Conservation (phyloP, 2,888 invertebrate species). For the Tenodera sinensis region DNA sequence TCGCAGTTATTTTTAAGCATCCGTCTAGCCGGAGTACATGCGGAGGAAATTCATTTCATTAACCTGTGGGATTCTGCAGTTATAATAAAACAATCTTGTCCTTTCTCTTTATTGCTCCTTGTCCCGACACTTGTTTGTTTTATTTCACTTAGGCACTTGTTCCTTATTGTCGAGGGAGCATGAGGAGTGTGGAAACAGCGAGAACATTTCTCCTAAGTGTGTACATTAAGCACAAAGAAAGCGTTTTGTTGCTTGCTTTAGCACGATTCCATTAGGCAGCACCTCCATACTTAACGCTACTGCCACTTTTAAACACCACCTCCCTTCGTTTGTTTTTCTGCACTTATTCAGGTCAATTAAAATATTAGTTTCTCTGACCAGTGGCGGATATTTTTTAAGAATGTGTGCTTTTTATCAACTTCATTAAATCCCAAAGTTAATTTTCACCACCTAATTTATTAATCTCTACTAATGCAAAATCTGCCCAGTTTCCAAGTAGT, state of each 20-base stretch:
- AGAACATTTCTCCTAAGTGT: neutral
- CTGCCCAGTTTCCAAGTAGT: no score
- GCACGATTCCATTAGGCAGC: constrained; percentile 21
- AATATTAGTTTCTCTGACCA: constrained; percentile 17
- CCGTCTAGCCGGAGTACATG: no score
- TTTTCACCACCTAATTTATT: no score
- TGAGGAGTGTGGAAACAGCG: neutral
- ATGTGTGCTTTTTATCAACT: no score
- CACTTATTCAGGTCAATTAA: constrained; percentile 13
- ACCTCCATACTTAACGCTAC: neutral
- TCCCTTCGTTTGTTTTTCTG: neutral
- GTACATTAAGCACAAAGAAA: neutral
- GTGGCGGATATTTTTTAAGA: neutral
- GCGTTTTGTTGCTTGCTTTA: constrained; percentile 1
- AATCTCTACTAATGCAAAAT: no score
- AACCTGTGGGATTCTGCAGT: neutral
- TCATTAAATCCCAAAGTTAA: no score
- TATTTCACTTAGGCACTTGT: neutral
- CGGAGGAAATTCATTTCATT: no score
- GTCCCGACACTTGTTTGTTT: neutral
- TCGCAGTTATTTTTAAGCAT: no score
- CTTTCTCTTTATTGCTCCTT: neutral
- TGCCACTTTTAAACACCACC: neutral
- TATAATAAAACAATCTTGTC: neutral
- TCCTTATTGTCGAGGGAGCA: neutral